These are phyloP conservation scores for Eulithis prunata DNA, from an alignment of 2,888 invertebrate genomes.

Conservation along the genomic window DNA sequence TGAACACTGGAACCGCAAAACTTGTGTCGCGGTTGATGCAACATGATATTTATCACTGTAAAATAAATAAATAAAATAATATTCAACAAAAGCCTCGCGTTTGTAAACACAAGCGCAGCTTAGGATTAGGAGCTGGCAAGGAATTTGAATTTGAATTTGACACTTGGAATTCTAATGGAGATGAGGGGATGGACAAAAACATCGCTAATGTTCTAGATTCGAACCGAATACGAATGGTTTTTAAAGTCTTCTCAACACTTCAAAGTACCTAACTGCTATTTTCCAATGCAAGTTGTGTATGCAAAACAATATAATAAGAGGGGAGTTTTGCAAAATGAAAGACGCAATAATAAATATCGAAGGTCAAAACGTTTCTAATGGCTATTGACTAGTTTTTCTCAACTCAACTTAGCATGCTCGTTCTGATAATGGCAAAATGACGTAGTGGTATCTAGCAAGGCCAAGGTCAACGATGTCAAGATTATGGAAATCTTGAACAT, in stretches of 20 bases:
- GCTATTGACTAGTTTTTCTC: constrained; percentile 14
- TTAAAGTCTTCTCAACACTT: background rate
- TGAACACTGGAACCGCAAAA: constrained; percentile 62
- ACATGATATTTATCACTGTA: constrained; percentile 34
- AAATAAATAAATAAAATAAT: constrained; percentile 18
- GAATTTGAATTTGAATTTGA: too few relatives aligned
- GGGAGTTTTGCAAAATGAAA: background rate
- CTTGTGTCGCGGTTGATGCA: constrained; percentile 40
- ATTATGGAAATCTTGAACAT: constrained; percentile 30
- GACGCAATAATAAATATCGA: constrained; percentile 2
- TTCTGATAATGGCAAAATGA: constrained; percentile 22
- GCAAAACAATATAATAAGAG: background rate
- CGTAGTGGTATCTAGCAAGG: constrained; percentile 29
- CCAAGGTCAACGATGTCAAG: constrained; percentile 29
- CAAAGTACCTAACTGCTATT: too few relatives aligned
- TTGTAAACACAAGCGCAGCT: background rate
- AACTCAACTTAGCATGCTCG: constrained; percentile 17
- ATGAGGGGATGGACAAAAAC: background rate
- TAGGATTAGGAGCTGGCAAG: background rate
- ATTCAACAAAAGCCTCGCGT: background rate
- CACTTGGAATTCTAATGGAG: background rate
- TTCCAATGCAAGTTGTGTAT: too few relatives aligned
- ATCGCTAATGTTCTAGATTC: background rate
- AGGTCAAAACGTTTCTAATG: constrained; percentile 22
- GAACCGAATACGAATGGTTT: background rate